Evolutionary conservation across 2,888 invertebrate species (phyloP), one percentile per base, ranked within the genome.

Genomic region (Orchestes rusci): DNA sequence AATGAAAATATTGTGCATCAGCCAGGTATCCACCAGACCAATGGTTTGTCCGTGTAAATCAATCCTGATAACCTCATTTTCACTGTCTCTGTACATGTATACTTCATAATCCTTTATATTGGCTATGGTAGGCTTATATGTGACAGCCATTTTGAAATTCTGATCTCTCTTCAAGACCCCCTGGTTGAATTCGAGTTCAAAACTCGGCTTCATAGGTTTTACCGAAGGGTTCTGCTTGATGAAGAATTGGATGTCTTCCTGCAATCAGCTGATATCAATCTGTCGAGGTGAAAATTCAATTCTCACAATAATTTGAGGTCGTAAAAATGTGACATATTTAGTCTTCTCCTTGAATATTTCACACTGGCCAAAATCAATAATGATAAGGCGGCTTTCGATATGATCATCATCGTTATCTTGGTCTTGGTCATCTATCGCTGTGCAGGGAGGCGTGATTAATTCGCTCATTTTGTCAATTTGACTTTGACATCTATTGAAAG

Each of bases 91-190:
- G 20, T 70, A 60, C 3, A 53, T 51, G 45, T 69, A 68, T 40
- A 64, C 62, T 53, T 69, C 69, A 2, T 60, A 47, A 48, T 64
- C 64, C 34, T 49, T 59, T 12, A 59, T 49, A 32, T 52, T 57
- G 1, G 63, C 56, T 16, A 63, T 45, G 12, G 54, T 50, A 1
- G 70, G 70, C 10, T 48, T 59, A 48, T 67, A 71, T 5, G 51
- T 55, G 29, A 70, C 57, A 29, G 62, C 60, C 36, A 65, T 61
- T 23, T 50, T 52, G 13, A 56, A 32, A 23, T 8, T 47, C 23
- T 60, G 53, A 15, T 55, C 53, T 3, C 60, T 54, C 7, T 48
- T 41, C 10, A 66, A 48, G 1, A 52, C 50, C 55, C 65, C 65
- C 3, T 60, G 56, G 18, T 60, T 60, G 39, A 59, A 54, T 28